These are phyloP conservation scores for Phyto melanocephala DNA, from an alignment of 2,888 invertebrate species.

Conservation along the genomic window DNA sequence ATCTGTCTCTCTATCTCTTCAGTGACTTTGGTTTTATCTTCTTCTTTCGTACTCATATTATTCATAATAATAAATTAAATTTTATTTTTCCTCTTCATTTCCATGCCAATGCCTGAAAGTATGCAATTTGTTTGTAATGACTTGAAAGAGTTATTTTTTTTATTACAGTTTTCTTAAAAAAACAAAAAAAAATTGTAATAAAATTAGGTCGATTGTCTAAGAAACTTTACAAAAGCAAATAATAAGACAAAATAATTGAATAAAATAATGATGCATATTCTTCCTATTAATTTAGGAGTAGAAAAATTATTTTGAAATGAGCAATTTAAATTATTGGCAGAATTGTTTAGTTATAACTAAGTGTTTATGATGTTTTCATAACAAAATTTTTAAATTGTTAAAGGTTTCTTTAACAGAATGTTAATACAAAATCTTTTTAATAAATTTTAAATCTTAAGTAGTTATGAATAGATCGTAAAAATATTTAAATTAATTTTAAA, in stretches of 20 bases:
- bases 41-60: slow-evolving; percentile 29
- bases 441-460: too few relatives aligned
- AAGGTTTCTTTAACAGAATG: too few relatives aligned
- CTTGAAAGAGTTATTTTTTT: slow-evolving; percentile 43
- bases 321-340: neutral
- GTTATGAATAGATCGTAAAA: too few relatives aligned
- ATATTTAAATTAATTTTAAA: too few relatives aligned
- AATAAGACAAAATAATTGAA: slow-evolving; percentile 1
- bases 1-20: neutral
- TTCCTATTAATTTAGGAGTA: neutral
- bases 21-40: slow-evolving; percentile 30
- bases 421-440: too few relatives aligned
- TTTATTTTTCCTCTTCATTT: slow-evolving; percentile 62
- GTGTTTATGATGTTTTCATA: neutral
- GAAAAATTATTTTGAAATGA: neutral
- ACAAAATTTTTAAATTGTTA: too few relatives aligned
- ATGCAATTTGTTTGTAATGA: slow-evolving; percentile 56
- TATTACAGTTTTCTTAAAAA: slow-evolving; percentile 11
- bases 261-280: neutral
- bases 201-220: slow-evolving; percentile 54
- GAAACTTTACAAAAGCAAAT: slow-evolving; percentile 30
- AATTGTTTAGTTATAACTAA: neutral
- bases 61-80: slow-evolving; percentile 76
- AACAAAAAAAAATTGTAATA: slow-evolving; percentile 22
- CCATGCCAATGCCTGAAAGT: slow-evolving; percentile 69